Percentiles rank a stretch among this genome's conserved stretches.
Evolutionary conservation across 2,888 invertebrate species (phyloP).

Genomic region (Sepiola atlantica): DNA sequence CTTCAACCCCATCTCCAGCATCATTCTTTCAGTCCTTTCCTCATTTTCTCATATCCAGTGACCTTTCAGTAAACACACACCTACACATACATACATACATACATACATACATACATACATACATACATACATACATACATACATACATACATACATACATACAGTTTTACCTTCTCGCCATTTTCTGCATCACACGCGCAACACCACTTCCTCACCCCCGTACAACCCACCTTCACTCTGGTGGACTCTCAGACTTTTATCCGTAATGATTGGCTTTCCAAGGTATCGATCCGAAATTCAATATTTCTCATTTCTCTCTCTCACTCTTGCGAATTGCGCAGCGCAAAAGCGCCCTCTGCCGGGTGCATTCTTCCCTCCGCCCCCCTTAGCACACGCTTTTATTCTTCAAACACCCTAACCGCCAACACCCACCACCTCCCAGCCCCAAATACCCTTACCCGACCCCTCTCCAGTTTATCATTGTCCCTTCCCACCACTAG

Average conservation of each 20-base stretch:
- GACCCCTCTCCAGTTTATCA: too few relatives aligned
- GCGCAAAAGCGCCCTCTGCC: background rate
- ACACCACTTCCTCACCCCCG: background rate
- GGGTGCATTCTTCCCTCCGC: background rate
- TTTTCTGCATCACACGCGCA: background rate
- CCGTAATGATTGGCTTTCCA: conserved; percentile 21
- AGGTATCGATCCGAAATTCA: background rate
- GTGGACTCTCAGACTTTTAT: background rate
- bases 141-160: background rate
- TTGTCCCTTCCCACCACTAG: too few relatives aligned
- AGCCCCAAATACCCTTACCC: too few relatives aligned
- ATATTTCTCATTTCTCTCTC: conserved; percentile 12
- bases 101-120: background rate
- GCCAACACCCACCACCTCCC: too few relatives aligned
- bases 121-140: too few relatives aligned
- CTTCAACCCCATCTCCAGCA: background rate
- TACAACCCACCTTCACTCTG: background rate
- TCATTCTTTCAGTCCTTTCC: background rate
- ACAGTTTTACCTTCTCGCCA: background rate
- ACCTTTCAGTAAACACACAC: background rate
- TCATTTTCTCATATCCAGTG: background rate
- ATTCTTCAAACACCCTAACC: background rate
- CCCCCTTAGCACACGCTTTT: background rate
- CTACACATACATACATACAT: too few relatives aligned
- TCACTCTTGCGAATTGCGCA: background rate